Evolutionary conservation across 2,113 vertebrate species (phyloP), one percentile per base, ranked within the genome.

Genomic region (Bucco capensis): DNA sequence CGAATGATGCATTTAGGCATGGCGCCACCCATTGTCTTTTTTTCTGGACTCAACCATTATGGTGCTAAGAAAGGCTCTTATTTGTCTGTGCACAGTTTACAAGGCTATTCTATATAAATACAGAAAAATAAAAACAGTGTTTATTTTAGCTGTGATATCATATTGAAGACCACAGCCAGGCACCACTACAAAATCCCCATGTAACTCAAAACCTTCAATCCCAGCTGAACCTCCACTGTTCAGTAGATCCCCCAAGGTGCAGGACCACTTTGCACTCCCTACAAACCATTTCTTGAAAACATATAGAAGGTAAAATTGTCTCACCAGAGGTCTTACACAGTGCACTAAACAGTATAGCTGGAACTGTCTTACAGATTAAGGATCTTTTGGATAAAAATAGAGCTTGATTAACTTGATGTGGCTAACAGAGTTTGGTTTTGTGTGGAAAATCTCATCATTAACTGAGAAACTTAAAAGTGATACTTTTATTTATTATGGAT

Each of bases 221-320:
- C 18, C 42, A 79, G 10, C 58, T 12, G 11, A 73, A 70, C 8
- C 27, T 58, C 37, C 38, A 24, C 24, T 18, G 18, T 6, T 53
- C 67, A 61, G 46, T 5, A 61, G 19, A 50, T 27, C 11, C 23
- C 10, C 8, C 0, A 1, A 66, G 18, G 21, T 22, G 8, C 54
- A 60, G 25, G 46, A 46, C 8, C 37, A 76, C 15, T 76, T 2
- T 5, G 2, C 27, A n/a, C 19, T 66, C 47, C 25, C 30, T 54
- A 40, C 46, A 60, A 81, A 30, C 8, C 7, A 24, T 14, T 72
- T 57, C 14, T 42, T 72, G 35, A 53, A 85, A 89, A 62, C 23
- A 42, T 0, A 9, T 1, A 8, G 0, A 0, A 60, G 8, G 23
- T 74, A 58, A 47, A 67, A 49, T 65, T 42, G 12, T 42, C 40